Conservation (phyloP, 2,113 vertebrate genomes). For the Garra rufa region DNA sequence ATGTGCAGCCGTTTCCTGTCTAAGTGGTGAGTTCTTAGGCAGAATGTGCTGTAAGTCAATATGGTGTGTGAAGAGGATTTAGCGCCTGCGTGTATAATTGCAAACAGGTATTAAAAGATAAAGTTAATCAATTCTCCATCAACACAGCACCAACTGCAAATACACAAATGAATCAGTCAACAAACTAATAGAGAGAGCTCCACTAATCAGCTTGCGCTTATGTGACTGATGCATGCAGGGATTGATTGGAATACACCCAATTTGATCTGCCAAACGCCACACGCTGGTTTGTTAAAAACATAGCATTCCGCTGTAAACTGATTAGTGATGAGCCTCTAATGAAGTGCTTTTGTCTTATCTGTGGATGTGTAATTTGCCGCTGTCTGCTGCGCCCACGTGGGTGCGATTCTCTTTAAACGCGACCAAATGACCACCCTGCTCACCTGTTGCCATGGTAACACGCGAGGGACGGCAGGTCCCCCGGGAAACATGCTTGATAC, state of each 20-base stretch:
- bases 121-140: neutral
- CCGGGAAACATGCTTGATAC: conserved; percentile 30
- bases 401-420: conserved; percentile 42
- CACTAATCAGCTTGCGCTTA: neutral
- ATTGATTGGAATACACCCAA: neutral
- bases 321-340: conserved; percentile 10
- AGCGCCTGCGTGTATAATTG: neutral
- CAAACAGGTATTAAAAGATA: neutral
- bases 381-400: conserved; percentile 15
- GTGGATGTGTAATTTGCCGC: neutral
- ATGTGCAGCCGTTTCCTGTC: too few relatives aligned
- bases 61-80: neutral
- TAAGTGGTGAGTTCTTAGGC: neutral
- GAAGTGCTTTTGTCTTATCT: conserved; percentile 10
- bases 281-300: neutral
- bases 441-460: conserved; percentile 62
- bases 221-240: neutral
- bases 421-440: conserved; percentile 44
- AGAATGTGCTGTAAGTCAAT: neutral
- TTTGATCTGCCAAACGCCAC: neutral
- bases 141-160: neutral
- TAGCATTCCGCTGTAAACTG: neutral
- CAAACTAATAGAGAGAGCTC: neutral
- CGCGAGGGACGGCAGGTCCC: conserved; percentile 37
- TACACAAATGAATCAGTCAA: neutral